Evolutionary conservation across 2,797 vertebrate species (phyloP), one percentile per base, ranked within the genome.

Genomic region (Neosilurus hyrtlii): DNA sequence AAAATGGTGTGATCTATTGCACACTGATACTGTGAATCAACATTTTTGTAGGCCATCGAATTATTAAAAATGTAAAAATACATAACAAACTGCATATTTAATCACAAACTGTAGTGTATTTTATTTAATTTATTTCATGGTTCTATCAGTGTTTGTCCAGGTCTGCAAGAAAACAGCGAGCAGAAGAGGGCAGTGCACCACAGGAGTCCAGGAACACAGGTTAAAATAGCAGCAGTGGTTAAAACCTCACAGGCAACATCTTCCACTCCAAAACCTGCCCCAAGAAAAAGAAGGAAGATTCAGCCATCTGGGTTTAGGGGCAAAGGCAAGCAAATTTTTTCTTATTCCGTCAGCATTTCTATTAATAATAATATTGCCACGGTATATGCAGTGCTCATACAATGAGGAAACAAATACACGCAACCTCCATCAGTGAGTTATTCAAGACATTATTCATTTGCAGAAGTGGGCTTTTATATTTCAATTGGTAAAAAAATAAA

Each of bases 201-300:
- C 26, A 82, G 57, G 35, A 82, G 49, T 86, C 73, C 81, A 37
- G 78, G 79, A 49, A 26, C 84, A 43, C 75, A 84, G 30, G 82
- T 88, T 49, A 89, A 88, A 86, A 24, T 86, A 4, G 86, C 88
- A 22, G 79, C 85, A 14, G 82, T 88, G 68, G 84, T 89, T 66
- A 86, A 86, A 86, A 87, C 86, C 56, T 66, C 78, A 3, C 12
- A 59, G 18, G 82, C 54, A 65, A 82, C 61, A 9, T 51, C 37
- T 18, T 51, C 15, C 52, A 62, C 35, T 68, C 18, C 35, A 82
- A 78, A 85, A 73, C 49, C 84, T 66, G 81, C 62, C 12, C 49
- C 35, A 8, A 88, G 83, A 72, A 88, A 74, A 73, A 88, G 54
- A 51, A 89, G 86, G 56, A 88, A 86, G 67, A 83, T 89, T 83